These are phyloP conservation scores for Scaptomyza hsui DNA, from an alignment of 1,140 invertebrate species.

Conservation along the genomic window DNA sequence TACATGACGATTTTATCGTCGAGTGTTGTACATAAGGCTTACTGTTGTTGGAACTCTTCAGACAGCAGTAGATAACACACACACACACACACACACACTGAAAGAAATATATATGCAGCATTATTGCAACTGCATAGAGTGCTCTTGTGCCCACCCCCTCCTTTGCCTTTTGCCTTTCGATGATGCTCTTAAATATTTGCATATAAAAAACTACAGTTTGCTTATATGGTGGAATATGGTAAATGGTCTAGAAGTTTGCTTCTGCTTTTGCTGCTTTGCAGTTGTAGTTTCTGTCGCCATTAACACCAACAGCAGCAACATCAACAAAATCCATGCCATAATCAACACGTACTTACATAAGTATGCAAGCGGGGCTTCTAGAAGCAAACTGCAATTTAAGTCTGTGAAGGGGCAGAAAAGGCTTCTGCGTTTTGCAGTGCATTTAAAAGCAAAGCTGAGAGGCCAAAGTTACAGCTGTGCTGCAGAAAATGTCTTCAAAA, in stretches of 20 bases:
- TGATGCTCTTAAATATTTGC: conserved; percentile 81
- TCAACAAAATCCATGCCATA: conserved; percentile 67
- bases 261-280: conserved; percentile 21
- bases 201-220: conserved; percentile 74
- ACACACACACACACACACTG: conserved; percentile 18
- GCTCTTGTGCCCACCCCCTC: background rate
- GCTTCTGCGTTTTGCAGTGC: background rate
- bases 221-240: conserved; percentile 71
- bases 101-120: conserved; percentile 12
- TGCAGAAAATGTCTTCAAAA: background rate
- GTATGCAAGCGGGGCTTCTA: conserved; percentile 10
- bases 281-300: conserved; percentile 46
- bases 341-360: conserved; percentile 79
- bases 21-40: conserved; percentile 77
- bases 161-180: conserved; percentile 63
- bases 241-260: conserved; percentile 75
- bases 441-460: conserved; percentile 19
- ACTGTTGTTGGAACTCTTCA: conserved; percentile 42
- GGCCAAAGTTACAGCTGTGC: background rate
- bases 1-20: conserved; percentile 81
- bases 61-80: conserved; percentile 42
- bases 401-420: conserved; percentile 13
- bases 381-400: conserved; percentile 28
- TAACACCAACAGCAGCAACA: conserved; percentile 55
- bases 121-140: conserved; percentile 50